Evolutionary conservation across 2,113 vertebrate genomes (phyloP).

Genomic region (Pseudopodoces humilis): DNA sequence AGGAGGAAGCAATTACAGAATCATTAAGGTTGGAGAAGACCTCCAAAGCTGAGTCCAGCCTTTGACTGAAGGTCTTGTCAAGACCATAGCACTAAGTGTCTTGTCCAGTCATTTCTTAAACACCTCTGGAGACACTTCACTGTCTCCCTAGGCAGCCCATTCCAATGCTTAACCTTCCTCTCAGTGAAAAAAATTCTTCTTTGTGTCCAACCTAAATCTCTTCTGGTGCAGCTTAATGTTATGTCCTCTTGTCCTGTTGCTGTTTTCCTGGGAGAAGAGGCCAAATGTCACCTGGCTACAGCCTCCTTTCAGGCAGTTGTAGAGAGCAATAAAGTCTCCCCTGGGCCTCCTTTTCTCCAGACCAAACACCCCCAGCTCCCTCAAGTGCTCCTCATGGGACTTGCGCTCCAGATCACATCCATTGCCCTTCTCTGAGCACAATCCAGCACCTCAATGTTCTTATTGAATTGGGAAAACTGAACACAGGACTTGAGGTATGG

Average conservation of each 20-base stretch:
- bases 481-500: rapidly evolving
- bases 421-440: not conserved
- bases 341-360: not conserved
- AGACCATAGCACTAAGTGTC: not conserved
- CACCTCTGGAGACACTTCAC: not conserved
- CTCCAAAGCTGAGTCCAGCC: not conserved
- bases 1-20: not conserved
- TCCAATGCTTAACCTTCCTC: not conserved
- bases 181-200: not conserved
- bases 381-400: not conserved
- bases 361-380: not conserved
- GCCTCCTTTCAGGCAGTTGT: not conserved
- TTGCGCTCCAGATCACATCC: not conserved
- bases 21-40: not conserved
- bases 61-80: not conserved
- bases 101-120: not conserved
- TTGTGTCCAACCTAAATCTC: not conserved
- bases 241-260: not conserved
- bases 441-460: not conserved
- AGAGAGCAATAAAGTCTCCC: not conserved
- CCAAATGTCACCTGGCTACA: not conserved
- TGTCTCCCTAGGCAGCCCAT: not conserved
- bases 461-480: not conserved
- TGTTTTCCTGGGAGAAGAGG: not conserved
- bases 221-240: not conserved